Base-by-base conservation (phyloP, 2,888 invertebrate species). In the Globia sparganii region DNA sequence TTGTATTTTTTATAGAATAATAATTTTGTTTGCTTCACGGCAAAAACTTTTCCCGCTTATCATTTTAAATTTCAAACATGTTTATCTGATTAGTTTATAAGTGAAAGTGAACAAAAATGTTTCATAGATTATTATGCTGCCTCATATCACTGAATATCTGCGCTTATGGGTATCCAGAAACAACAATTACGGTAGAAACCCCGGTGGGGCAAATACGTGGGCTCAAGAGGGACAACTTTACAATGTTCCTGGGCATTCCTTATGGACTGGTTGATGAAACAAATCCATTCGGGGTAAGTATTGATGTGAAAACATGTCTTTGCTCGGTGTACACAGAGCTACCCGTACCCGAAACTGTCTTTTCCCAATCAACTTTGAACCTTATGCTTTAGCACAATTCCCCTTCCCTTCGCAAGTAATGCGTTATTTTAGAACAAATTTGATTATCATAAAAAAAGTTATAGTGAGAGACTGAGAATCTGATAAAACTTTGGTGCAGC, bases 231-330 rank as follows among this genome's bases (percentile, higher is more conserved):
- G 59, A 34, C 0, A 13, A 67, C 2, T 61, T 13, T 25, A 11
- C 31, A 2, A 46, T 28, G 28, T 77, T 77, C 31, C 37, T 49
- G 6, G 77, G 65, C 11, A 77, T 77, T 34, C 78, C 77, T 9
- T 77, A 77, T 40, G 77, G 66, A n/a, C 0, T 62, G 43, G 77
- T 77, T 6, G 21, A 77, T 25, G 66, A 77, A 53, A 59, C 13
- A 13, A 66, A 77, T 61, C 77, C 77, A 6, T 77, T 77, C 25
- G 78, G 65, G 49, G 77, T 77, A 66, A 77, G 76, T 31, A 61
- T 61, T 61, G 11, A 34, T 21, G 5, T 61, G 21, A 61, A 31
- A 59, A 18, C 21, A 11, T 61, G 11, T 59, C 18, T 25, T 25
- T 25, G 53, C 25, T 53, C 25, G 53, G 37, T 37, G n/a, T n/a